These are phyloP conservation scores for Trematomus bernacchii DNA, from an alignment of 2,797 vertebrate genomes.

Conservation along the genomic window DNA sequence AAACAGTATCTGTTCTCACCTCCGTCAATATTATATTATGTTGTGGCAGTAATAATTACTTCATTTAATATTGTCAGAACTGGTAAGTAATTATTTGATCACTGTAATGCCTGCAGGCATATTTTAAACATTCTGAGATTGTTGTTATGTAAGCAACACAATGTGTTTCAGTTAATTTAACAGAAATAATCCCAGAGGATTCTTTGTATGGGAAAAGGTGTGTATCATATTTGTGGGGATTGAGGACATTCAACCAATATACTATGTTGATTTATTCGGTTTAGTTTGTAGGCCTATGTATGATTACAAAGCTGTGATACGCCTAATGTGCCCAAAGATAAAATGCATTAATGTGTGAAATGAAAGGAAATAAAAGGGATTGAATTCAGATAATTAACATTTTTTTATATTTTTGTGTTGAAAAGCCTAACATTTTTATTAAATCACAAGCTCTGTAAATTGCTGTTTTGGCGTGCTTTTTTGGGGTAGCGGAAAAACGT, in stretches of 20 bases:
- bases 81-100: background rate
- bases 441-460: constrained; percentile 14
- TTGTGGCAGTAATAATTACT: background rate
- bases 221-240: background rate
- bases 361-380: background rate
- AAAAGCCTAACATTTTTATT: constrained; percentile 22
- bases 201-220: background rate
- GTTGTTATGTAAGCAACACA: background rate
- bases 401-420: background rate
- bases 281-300: background rate
- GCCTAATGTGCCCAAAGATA: constrained; percentile 10
- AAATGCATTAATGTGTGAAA: background rate
- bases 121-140: background rate
- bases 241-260: background rate
- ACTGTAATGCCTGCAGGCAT: background rate
- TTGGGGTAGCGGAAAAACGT: background rate
- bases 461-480: constrained; percentile 14
- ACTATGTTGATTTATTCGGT: background rate
- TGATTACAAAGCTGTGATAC: constrained; percentile 6
- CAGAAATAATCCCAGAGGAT: background rate
- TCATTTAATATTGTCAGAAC: background rate
- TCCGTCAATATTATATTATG: background rate
- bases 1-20: background rate
- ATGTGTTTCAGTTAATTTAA: background rate
- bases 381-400: background rate